These are phyloP conservation scores for Emys orbicularis DNA, from an alignment of 2,797 vertebrate genomes.

Conservation along the genomic window DNA sequence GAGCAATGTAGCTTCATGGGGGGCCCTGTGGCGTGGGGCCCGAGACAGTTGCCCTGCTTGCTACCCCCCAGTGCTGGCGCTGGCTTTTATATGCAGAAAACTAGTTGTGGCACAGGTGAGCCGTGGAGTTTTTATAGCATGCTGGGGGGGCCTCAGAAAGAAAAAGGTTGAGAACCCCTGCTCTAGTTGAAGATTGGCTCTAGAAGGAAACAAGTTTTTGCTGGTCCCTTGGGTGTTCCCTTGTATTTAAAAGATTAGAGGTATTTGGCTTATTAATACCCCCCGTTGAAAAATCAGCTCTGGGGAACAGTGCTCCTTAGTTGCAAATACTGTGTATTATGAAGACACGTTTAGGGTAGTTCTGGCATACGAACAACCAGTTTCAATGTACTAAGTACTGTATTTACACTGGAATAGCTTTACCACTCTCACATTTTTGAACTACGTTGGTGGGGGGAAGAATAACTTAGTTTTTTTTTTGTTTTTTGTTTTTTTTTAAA, in stretches of 20 bases:
- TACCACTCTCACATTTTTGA: background rate
- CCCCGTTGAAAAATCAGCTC: background rate
- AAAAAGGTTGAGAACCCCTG: too few relatives aligned
- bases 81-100: too few relatives aligned
- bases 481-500: background rate
- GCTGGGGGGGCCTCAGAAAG: too few relatives aligned
- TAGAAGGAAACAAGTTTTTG: conserved; percentile 54
- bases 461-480: background rate
- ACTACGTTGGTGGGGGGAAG: background rate
- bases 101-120: too few relatives aligned
- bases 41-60: too few relatives aligned
- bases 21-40: too few relatives aligned
- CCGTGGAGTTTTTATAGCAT: too few relatives aligned
- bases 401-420: background rate
- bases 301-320: background rate
- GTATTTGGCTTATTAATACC: background rate
- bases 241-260: background rate
- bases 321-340: background rate
- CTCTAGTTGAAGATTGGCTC: background rate
- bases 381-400: background rate
- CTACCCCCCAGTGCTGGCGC: too few relatives aligned
- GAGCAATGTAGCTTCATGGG: too few relatives aligned
- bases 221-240: conserved; percentile 50
- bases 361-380: background rate
- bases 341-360: background rate